Conservation (phyloP, 2,888 invertebrate genomes). For the Gari tellinella region DNA sequence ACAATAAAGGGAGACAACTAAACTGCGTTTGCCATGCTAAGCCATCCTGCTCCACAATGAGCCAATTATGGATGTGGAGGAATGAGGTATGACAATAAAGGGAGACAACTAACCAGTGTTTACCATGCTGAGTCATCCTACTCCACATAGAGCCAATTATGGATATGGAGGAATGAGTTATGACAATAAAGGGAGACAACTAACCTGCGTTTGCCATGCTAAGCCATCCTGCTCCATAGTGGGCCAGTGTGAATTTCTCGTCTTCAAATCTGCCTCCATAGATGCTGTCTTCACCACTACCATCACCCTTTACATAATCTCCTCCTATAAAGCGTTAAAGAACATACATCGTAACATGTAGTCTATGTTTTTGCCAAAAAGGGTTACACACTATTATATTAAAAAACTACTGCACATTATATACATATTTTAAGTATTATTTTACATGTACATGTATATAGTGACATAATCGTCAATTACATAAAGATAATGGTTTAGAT, state of each 20-base stretch:
- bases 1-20: conserved; percentile 2
- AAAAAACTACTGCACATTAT: too few relatives aligned
- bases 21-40: conserved; percentile 94
- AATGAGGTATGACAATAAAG: too few relatives aligned
- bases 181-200: neutral
- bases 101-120: conserved; percentile 86
- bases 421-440: too few relatives aligned
- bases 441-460: neutral
- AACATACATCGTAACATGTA: conserved; percentile 4
- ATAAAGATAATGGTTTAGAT: too few relatives aligned
- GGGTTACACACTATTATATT: neutral
- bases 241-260: conserved; percentile 93
- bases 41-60: too few relatives aligned
- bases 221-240: conserved; percentile 93
- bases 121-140: conserved; percentile 96
- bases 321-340: conserved; percentile 87
- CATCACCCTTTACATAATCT: conserved; percentile 92
- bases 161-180: too few relatives aligned
- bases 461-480: neutral
- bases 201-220: conserved; percentile 93
- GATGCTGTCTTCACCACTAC: conserved; percentile 93
- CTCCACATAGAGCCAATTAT: too few relatives aligned
- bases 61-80: too few relatives aligned
- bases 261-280: conserved; percentile 93
- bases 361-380: neutral